Percentiles rank a stretch among this genome's conserved stretches.
Conservation (phyloP, 2,113 vertebrate genomes). For the Misgurnus anguillicaudatus region DNA sequence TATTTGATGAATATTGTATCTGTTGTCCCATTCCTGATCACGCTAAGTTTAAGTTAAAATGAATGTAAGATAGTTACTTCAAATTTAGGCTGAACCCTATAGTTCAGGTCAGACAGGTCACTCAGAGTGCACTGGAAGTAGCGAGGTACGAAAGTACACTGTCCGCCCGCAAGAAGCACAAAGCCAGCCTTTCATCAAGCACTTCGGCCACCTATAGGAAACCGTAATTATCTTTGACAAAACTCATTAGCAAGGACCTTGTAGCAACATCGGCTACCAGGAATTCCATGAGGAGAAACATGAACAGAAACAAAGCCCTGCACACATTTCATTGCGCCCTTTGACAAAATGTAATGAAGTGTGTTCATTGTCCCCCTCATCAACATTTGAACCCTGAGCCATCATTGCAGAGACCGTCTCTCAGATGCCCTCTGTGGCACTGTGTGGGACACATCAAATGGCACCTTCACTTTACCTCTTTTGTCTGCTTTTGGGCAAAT, state of each 20-base stretch:
- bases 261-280: slow-evolving; percentile 78
- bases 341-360: slow-evolving; percentile 88
- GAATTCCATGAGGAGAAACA: slow-evolving; percentile 79
- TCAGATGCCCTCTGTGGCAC: slow-evolving; percentile 72
- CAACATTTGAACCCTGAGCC: slow-evolving; percentile 74
- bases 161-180: slow-evolving; percentile 73
- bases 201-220: slow-evolving; percentile 67
- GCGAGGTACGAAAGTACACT: slow-evolving; percentile 66
- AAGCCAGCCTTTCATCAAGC: slow-evolving; percentile 83
- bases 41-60: neutral
- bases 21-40: neutral
- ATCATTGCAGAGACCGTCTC: slow-evolving; percentile 76
- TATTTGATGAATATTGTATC: neutral
- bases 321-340: slow-evolving; percentile 80
- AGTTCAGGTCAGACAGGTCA: slow-evolving; percentile 63
- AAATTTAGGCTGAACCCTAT: too few species aligned
- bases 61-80: too few species aligned
- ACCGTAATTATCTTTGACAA: slow-evolving; percentile 86
- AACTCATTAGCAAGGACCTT: slow-evolving; percentile 86
- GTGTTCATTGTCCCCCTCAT: slow-evolving; percentile 78
- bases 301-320: slow-evolving; percentile 78
- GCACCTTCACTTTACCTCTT: slow-evolving; percentile 70
- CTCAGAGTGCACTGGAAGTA: slow-evolving; percentile 73
- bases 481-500: slow-evolving; percentile 67
- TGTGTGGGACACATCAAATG: slow-evolving; percentile 79